Conservation (phyloP, 2,888 invertebrate species). For the Macrosiphum euphorbiae region DNA sequence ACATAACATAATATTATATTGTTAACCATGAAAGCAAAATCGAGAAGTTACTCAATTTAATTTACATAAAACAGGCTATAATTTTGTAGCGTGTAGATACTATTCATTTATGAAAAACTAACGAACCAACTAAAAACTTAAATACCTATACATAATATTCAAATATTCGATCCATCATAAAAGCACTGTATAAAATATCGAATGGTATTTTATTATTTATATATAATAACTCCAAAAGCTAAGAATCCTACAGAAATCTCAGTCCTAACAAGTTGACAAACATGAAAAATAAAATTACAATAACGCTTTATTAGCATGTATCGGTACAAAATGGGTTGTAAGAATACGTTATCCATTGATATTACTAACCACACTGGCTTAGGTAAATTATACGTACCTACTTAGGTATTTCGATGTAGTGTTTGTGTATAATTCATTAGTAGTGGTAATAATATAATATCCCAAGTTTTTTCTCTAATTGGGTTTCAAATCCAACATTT, state of each 20-base stretch:
- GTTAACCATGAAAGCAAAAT: no score
- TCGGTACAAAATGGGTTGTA: neutral
- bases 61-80: neutral
- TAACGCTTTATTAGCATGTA: neutral
- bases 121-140: neutral
- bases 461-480: neutral
- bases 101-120: neutral
- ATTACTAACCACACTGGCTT: neutral
- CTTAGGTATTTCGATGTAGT: neutral
- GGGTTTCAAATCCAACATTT: neutral
- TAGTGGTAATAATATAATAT: neutral
- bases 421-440: neutral
- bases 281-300: neutral
- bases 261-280: neutral
- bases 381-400: neutral
- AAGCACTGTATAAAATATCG: neutral
- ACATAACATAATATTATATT: no score
- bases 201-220: neutral
- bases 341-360: neutral
- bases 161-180: neutral
- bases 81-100: neutral
- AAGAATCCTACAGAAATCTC: neutral
- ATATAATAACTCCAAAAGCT: neutral
- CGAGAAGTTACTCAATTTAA: no score
- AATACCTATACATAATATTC: neutral